Conservation (phyloP, 2,888 invertebrate genomes). For the Catocala sponsa region DNA sequence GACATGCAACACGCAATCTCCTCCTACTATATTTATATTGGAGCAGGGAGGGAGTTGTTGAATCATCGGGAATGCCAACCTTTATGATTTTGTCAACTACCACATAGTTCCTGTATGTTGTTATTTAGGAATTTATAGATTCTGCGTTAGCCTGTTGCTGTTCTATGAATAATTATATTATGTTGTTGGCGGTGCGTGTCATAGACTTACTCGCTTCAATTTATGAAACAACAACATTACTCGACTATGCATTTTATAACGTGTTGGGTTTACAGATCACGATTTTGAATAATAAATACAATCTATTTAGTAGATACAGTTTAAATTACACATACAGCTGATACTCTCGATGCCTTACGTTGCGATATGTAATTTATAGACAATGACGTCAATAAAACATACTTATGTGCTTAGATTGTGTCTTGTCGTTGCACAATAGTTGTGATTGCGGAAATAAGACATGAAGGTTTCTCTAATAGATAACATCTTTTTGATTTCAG, state of each 20-base stretch:
- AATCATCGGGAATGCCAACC: constrained; percentile 45
- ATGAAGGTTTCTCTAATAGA: constrained; percentile 16
- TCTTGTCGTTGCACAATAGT: constrained; percentile 1
- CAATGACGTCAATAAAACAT: constrained; percentile 3
- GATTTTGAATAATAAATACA: background rate
- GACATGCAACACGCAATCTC: constrained; percentile 47
- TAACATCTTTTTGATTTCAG: constrained; percentile 31
- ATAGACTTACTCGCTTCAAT: background rate
- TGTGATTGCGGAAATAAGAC: constrained; percentile 20
- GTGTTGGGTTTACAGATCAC: background rate
- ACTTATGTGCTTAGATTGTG: background rate
- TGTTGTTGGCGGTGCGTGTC: background rate
- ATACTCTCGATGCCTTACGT: background rate
- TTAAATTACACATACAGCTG: background rate
- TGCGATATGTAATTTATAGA: constrained; percentile 1
- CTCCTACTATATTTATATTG: constrained; percentile 33
- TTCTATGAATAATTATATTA: constrained; percentile 2
- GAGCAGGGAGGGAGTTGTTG: constrained; percentile 22
- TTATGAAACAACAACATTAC: constrained; percentile 1
- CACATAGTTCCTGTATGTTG: constrained; percentile 18
- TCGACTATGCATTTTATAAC: background rate
- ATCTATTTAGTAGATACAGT: too few relatives aligned
- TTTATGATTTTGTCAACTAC: constrained; percentile 18
- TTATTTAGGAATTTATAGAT: constrained; percentile 3
- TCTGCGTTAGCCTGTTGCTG: constrained; percentile 15